phyloP scores from a whole-genome alignment of 1,140 invertebrate genomes.

The Stegodyphus dumicola region DNA sequence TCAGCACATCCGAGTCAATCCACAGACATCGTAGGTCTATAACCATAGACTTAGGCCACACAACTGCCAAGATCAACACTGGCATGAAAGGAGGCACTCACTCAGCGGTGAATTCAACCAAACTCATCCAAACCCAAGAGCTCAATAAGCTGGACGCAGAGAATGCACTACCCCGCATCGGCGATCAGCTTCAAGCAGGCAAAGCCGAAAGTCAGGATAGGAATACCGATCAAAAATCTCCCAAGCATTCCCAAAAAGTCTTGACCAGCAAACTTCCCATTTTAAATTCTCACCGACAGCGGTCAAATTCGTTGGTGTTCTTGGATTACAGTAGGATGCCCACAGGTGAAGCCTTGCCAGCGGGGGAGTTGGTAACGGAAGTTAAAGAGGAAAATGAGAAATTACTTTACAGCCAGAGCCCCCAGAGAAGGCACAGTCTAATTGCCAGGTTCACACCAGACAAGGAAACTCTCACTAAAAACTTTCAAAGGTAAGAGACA shows the following conservation, averaged over 20 bases:
- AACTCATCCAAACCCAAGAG: not conserved
- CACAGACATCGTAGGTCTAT: slow-evolving; percentile 38
- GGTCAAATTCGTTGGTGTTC: slow-evolving; percentile 31
- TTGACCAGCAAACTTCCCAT: slow-evolving; percentile 32
- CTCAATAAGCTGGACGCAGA: not conserved
- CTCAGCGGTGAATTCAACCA: not conserved
- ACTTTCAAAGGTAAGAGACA: too few species aligned
- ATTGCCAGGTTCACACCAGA: too few species aligned
- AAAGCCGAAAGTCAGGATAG: not conserved
- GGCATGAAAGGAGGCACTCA: slow-evolving; percentile 15
- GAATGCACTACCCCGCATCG: not conserved
- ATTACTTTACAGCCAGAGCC: too few species aligned
- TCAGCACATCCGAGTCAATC: slow-evolving; percentile 44
- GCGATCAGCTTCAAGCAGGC: not conserved
- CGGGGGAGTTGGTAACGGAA: too few species aligned
- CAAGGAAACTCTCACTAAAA: too few species aligned
- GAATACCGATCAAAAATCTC: not conserved
- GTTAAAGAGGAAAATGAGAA: too few species aligned
- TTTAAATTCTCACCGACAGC: not conserved
- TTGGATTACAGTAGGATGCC: slow-evolving; percentile 29
- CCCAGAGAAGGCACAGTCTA: too few species aligned
- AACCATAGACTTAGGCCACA: slow-evolving; percentile 47
- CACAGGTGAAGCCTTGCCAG: not conserved
- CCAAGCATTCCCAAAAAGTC: not conserved
- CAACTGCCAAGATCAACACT: slow-evolving; percentile 49